phyloP scores from a whole-genome alignment of 2,888 invertebrate species.

The Exephanes ischioxanthus region DNA sequence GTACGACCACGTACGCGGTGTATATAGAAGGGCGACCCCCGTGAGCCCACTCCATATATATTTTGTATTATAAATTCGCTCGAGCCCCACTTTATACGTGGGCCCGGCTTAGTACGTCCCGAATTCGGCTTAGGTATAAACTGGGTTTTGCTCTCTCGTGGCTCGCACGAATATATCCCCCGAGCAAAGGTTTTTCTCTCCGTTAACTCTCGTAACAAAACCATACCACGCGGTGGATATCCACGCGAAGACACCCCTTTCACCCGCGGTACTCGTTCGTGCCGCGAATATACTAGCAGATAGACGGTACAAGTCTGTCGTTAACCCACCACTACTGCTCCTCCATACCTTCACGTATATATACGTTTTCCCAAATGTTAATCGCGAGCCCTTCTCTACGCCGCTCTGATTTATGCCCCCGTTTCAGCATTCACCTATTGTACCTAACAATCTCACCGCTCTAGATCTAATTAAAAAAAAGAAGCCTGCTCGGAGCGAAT shows the following conservation, averaged over 20 bases:
- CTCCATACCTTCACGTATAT: conserved; percentile 29
- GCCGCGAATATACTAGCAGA: conserved; percentile 53
- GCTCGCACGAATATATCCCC: conserved; percentile 41
- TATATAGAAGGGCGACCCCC: conserved; percentile 60
- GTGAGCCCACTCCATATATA: conserved; percentile 74
- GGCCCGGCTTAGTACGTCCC: conserved; percentile 76
- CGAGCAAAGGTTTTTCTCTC: conserved; percentile 11
- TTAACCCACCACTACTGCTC: not conserved
- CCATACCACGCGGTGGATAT: conserved; percentile 55
- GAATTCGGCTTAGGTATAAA: conserved; percentile 71
- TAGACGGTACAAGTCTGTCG: conserved; percentile 2
- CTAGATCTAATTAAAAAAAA: conserved; percentile 71
- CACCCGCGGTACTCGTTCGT: conserved; percentile 52
- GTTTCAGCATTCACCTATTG: conserved; percentile 57
- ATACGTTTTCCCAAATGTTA: conserved; percentile 69
- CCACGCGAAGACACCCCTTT: conserved; percentile 57
- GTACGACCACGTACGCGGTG: conserved; percentile 42
- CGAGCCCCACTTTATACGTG: conserved; percentile 79
- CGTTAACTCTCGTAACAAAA: conserved; percentile 54
- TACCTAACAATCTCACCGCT: conserved; percentile 61
- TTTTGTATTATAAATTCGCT: conserved; percentile 79
- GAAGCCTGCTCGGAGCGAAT: conserved; percentile 59
- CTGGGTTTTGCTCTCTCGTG: conserved; percentile 58
- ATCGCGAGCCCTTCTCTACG: conserved; percentile 54
- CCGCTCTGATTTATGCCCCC: conserved; percentile 69